These are phyloP conservation scores for Rotaria socialis DNA, from an alignment of 2,888 invertebrate species.

Conservation along the genomic window DNA sequence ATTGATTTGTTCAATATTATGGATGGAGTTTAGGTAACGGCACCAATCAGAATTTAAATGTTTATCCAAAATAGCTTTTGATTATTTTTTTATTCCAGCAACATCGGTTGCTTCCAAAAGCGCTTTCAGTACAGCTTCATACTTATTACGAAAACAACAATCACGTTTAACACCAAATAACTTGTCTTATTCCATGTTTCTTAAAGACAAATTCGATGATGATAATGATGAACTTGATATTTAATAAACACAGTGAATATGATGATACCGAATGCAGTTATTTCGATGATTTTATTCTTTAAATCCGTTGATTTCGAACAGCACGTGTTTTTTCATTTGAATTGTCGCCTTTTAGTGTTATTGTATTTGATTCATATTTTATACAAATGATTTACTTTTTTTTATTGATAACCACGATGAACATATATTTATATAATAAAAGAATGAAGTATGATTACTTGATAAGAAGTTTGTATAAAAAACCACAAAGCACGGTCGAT, in stretches of 20 bases:
- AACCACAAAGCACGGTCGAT: too few relatives aligned
- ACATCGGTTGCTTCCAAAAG: neutral
- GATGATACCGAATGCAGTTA: fast-evolving
- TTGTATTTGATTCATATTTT: too few relatives aligned
- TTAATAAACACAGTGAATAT: too few relatives aligned
- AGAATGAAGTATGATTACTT: too few relatives aligned
- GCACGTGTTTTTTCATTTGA: too few relatives aligned
- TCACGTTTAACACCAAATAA: neutral
- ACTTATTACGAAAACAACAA: neutral
- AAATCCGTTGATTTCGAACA: too few relatives aligned
- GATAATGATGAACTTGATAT: neutral
- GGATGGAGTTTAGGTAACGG: neutral
- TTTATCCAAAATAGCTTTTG: neutral
- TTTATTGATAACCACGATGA: too few relatives aligned
- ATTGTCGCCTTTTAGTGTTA: too few relatives aligned
- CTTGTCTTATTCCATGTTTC: neutral
- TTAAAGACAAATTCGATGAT: neutral
- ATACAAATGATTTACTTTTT: too few relatives aligned
- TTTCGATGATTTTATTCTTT: too few relatives aligned
- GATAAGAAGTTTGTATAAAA: too few relatives aligned
- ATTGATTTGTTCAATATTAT: neutral
- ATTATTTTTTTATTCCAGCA: neutral
- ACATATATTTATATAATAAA: too few relatives aligned
- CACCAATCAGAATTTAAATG: neutral
- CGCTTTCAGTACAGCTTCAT: neutral